Conservation (phyloP, 2,113 vertebrate genomes). For the Ranitomeya variabilis region DNA sequence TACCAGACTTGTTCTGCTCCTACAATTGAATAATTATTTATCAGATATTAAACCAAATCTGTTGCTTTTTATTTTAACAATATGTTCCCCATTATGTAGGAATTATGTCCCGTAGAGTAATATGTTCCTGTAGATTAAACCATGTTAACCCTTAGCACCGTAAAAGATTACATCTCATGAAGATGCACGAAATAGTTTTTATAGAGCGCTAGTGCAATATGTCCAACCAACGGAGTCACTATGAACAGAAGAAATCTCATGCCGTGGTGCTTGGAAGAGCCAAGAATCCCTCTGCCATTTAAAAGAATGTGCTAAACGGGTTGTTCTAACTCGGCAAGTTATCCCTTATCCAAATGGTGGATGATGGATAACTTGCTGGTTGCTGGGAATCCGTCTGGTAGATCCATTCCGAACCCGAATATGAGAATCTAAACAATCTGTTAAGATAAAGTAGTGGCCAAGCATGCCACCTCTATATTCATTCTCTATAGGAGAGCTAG, state of each 20-base stretch:
- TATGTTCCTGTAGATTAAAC: background rate
- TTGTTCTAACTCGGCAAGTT: no score
- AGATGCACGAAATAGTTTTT: background rate
- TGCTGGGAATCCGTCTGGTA: no score
- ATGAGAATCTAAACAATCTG: no score
- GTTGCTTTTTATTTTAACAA: background rate
- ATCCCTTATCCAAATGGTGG: no score
- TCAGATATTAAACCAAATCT: conserved; percentile 14
- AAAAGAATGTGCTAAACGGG: no score
- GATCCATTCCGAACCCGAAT: no score
- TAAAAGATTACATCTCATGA: background rate
- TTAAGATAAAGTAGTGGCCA: no score
- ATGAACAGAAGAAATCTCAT: background rate
- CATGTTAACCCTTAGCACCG: background rate
- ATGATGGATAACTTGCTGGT: no score
- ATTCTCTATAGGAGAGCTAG: no score
- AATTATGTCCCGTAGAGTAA: background rate
- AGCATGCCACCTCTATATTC: no score
- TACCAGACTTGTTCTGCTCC: conserved; percentile 41
- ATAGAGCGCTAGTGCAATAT: background rate
- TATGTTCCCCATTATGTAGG: background rate
- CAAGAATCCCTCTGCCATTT: no score
- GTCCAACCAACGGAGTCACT: background rate
- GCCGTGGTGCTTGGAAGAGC: no score
- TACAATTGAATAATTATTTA: conserved; percentile 41